These are phyloP conservation scores for Rhodinocichla rosea DNA, from an alignment of 2,113 vertebrate species.

Conservation along the genomic window DNA sequence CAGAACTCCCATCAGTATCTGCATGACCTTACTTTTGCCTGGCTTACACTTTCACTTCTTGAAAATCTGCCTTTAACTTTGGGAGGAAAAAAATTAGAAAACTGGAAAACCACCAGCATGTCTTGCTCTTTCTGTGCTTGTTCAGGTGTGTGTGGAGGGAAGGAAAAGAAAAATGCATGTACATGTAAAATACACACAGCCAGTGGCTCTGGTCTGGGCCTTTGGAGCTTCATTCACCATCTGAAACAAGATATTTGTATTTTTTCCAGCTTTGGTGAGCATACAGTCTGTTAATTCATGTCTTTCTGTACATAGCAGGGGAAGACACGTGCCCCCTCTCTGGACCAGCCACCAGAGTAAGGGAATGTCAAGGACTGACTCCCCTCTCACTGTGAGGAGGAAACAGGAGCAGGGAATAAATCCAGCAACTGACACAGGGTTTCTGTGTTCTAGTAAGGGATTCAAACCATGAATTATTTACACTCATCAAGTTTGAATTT, in stretches of 20 bases:
- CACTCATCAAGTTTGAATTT: neutral
- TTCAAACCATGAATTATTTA: constrained; percentile 1
- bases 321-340: accelerated
- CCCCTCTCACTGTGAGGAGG: neutral
- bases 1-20: neutral
- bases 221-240: neutral
- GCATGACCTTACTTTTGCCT: neutral
- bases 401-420: neutral
- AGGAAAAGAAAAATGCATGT: neutral
- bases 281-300: neutral
- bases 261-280: neutral
- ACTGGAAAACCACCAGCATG: neutral
- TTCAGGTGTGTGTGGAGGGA: neutral
- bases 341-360: neutral
- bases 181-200: neutral
- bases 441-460: neutral
- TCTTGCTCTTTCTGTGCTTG: neutral
- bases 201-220: neutral
- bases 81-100: neutral
- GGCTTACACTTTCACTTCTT: neutral
- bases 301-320: neutral
- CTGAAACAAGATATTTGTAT: neutral
- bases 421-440: neutral
- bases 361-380: neutral
- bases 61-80: neutral